Conservation (phyloP, 2,113 vertebrate genomes). For the Pomatostomus ruficeps region DNA sequence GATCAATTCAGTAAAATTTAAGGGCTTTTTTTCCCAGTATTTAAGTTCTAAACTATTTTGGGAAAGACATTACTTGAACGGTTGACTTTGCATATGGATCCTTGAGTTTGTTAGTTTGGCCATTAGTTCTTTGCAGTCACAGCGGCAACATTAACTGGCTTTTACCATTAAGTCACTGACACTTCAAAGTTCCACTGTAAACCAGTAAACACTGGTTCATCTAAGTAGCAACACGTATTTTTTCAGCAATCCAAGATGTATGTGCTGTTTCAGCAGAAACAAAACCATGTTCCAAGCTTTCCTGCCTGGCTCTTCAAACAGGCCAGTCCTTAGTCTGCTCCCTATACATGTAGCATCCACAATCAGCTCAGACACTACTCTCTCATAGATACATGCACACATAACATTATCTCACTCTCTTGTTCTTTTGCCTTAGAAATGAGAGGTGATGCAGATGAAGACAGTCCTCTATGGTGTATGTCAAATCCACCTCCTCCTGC, state of each 20-base stretch:
- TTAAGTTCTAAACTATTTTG: background rate
- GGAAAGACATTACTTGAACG: background rate
- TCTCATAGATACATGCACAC: accelerated
- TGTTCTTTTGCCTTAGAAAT: background rate
- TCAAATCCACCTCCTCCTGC: background rate
- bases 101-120: background rate
- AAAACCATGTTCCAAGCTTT: background rate
- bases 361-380: background rate
- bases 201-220: background rate
- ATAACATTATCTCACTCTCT: too few species aligned
- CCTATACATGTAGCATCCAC: background rate
- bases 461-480: accelerated
- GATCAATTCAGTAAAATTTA: background rate
- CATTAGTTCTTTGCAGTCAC: background rate
- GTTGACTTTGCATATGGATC: background rate
- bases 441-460: background rate
- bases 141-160: background rate
- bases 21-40: background rate
- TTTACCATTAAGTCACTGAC: background rate
- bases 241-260: background rate
- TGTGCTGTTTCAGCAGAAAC: background rate
- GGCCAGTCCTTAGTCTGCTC: background rate
- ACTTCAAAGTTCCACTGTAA: background rate
- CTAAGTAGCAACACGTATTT: background rate
- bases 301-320: background rate